Evolutionary conservation across 2,797 vertebrate species (phyloP).

Genomic region (Diglossa cyanea): DNA sequence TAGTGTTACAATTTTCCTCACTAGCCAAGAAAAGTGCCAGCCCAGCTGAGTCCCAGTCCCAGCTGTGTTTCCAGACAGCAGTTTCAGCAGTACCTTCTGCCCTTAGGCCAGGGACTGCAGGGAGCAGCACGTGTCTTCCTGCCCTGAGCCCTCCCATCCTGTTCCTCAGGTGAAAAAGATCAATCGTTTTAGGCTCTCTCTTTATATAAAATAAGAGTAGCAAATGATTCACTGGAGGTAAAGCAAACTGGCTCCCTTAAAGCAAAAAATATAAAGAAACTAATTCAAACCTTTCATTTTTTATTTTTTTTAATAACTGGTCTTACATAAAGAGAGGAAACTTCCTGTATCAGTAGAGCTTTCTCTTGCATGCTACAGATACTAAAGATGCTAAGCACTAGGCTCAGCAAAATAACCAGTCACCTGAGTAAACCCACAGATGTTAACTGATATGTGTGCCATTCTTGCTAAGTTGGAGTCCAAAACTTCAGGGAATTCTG

Average conservation of each 20-base stretch:
- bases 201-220: neutral
- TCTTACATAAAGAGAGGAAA: neutral
- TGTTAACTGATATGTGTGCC: accelerated
- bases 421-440: neutral
- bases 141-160: neutral
- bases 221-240: neutral
- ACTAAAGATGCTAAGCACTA: neutral
- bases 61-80: neutral
- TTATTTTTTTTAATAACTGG: neutral
- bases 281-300: neutral
- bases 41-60: neutral
- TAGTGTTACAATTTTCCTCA: neutral
- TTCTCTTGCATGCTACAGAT: neutral
- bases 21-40: neutral
- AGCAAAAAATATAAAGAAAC: neutral
- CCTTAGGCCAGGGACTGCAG: neutral
- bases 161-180: neutral
- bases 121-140: accelerated
- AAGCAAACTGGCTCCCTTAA: neutral
- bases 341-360: neutral
- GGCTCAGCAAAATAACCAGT: neutral
- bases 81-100: neutral
- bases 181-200: neutral
- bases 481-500: neutral
- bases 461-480: neutral